A percentile compares a stretch with the other conserved stretches of the same genome.
Evolutionary conservation across 2,888 invertebrate genomes (phyloP).

Genomic region (Drosophila maculinotata): DNA sequence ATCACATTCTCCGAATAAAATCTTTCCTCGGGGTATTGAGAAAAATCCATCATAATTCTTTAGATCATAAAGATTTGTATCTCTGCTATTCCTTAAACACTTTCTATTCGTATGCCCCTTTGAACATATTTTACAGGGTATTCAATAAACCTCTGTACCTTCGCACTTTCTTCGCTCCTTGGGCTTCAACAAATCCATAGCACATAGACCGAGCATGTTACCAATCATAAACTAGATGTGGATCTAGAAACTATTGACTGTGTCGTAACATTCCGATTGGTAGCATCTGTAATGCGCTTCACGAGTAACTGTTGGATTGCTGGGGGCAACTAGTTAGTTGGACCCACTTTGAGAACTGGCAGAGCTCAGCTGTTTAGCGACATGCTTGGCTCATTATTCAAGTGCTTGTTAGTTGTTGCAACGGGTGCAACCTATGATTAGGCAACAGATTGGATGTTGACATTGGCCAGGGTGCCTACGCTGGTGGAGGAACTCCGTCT

Average conservation of each 20-base stretch:
- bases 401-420: slow-evolving; percentile 27
- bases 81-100: too few species aligned
- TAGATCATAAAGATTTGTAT: too few species aligned
- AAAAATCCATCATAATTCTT: too few species aligned
- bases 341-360: not conserved
- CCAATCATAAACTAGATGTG: not conserved
- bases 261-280: slow-evolving; percentile 8
- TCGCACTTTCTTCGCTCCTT: slow-evolving; percentile 6
- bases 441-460: slow-evolving; percentile 24
- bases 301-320: slow-evolving; percentile 40
- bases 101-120: too few species aligned
- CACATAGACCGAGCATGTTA: slow-evolving; percentile 6
- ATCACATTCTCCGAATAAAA: too few species aligned
- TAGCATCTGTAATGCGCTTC: slow-evolving; percentile 51
- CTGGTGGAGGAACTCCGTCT: slow-evolving; percentile 41
- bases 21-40: too few species aligned
- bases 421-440: slow-evolving; percentile 22
- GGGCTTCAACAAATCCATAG: slow-evolving; percentile 21
- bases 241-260: slow-evolving; percentile 14
- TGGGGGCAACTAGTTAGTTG: slow-evolving; percentile 15
- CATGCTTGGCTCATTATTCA: slow-evolving; percentile 29
- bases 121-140: slow-evolving; percentile 5
- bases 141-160: slow-evolving; percentile 16
- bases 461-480: slow-evolving; percentile 23
- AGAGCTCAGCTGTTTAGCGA: slow-evolving; percentile 20